Percentiles rank a stretch among this genome's conserved stretches.
Evolutionary conservation across 2,113 vertebrate species (phyloP).

Genomic region (Panthera leo): DNA sequence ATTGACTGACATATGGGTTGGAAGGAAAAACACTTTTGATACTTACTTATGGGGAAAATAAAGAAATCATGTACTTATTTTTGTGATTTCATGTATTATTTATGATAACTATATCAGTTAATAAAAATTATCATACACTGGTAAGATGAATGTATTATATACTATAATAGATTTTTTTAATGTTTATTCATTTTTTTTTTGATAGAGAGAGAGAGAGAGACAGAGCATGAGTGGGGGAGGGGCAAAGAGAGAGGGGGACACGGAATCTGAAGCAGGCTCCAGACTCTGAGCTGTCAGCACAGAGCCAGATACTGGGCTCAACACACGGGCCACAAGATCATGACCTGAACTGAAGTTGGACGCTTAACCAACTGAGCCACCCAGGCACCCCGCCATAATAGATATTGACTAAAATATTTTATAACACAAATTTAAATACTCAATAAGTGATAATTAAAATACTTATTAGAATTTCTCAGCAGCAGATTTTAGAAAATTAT

Average conservation of each 20-base stretch:
- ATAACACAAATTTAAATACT: not conserved
- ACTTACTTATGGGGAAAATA: not conserved
- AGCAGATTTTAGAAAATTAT: not conserved
- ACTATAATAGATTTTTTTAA: not conserved
- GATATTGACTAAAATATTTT: slow-evolving; percentile 17
- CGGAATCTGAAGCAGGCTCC: too few species aligned
- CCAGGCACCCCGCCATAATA: not conserved
- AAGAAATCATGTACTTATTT: not conserved
- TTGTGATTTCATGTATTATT: not conserved
- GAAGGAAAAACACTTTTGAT: not conserved
- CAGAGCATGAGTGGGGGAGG: too few species aligned
- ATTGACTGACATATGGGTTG: not conserved
- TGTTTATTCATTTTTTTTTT: too few species aligned
- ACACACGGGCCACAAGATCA: too few species aligned
- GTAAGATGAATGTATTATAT: not conserved
- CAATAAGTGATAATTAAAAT: not conserved
- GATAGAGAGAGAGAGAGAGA: too few species aligned
- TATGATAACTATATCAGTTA: not conserved
- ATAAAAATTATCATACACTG: not conserved
- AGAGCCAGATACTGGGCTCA: too few species aligned
- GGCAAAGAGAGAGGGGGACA: too few species aligned
- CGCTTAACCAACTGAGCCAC: too few species aligned
- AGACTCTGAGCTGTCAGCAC: too few species aligned
- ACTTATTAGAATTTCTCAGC: not conserved
- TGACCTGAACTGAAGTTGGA: too few species aligned